Percentiles rank a stretch among this genome's conserved stretches.
Conservation (phyloP, 2,797 vertebrate species). For the Thripadectes ignobilis region DNA sequence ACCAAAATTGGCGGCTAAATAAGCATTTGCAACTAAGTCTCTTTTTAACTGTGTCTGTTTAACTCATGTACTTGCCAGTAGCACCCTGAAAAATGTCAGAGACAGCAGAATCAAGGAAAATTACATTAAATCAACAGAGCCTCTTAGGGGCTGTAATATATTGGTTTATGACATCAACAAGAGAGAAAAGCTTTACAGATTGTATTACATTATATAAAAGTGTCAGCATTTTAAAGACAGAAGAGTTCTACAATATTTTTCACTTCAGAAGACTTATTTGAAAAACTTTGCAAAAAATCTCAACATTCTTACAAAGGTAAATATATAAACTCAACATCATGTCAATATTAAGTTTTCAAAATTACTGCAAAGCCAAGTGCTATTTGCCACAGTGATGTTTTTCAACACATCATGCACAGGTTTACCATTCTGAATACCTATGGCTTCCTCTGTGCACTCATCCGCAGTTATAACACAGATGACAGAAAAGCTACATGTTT, state of each 20-base stretch:
- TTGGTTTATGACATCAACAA: neutral
- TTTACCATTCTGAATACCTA: neutral
- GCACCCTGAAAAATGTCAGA: neutral
- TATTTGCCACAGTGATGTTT: neutral
- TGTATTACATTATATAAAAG: neutral
- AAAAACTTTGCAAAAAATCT: neutral
- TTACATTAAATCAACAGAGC: neutral
- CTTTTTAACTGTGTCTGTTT: neutral
- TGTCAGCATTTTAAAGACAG: neutral
- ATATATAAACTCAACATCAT: neutral
- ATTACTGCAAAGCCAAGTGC: neutral
- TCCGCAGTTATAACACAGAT: neutral
- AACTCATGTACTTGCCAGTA: neutral
- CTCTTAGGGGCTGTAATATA: neutral
- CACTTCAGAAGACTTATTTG: neutral
- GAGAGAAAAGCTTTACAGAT: neutral
- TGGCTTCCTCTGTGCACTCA: neutral
- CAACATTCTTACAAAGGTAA: neutral
- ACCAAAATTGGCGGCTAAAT: conserved; percentile 18
- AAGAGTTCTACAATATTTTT: neutral
- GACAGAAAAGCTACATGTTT: neutral
- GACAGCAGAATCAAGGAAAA: neutral
- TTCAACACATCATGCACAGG: neutral
- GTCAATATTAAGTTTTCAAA: neutral
- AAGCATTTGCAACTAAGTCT: neutral